A percentile compares a stretch with the other conserved stretches of the same genome.
Conservation (phyloP, 1,140 invertebrate species). For the Brachionus manjavacas region DNA sequence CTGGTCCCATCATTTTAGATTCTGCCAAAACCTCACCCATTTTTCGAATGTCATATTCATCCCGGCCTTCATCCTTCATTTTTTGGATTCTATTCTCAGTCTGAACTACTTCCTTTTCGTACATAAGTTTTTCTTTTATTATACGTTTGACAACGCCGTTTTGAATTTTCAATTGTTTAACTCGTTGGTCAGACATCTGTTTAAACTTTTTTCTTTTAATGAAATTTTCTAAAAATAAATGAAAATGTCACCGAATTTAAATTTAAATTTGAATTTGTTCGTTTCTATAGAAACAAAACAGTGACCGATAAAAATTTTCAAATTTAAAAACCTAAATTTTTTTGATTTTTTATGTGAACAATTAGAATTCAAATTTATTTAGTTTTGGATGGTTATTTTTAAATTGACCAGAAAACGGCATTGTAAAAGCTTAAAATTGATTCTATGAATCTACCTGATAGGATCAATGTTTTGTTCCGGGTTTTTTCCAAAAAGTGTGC, state of each 20-base stretch:
- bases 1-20: slow-evolving; percentile 42
- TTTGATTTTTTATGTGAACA: neutral
- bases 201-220: neutral
- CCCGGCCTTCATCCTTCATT: slow-evolving; percentile 40
- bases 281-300: neutral
- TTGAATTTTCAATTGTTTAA: slow-evolving; percentile 34
- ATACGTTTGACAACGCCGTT: slow-evolving; percentile 41
- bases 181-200: slow-evolving; percentile 20
- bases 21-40: slow-evolving; percentile 27
- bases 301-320: no score
- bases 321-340: no score
- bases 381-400: no score
- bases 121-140: slow-evolving; percentile 27
- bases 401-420: no score
- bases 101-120: slow-evolving; percentile 25
- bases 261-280: neutral
- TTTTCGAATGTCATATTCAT: slow-evolving; percentile 41
- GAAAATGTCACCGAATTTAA: no score
- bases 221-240: neutral
- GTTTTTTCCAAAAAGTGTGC: no score
- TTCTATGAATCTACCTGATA: no score
- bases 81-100: slow-evolving; percentile 11
- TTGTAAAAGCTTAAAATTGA: no score
- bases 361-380: no score
- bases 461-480: no score